phyloP scores from a whole-genome alignment of 2,888 invertebrate genomes.

The Eilema griseolum region DNA sequence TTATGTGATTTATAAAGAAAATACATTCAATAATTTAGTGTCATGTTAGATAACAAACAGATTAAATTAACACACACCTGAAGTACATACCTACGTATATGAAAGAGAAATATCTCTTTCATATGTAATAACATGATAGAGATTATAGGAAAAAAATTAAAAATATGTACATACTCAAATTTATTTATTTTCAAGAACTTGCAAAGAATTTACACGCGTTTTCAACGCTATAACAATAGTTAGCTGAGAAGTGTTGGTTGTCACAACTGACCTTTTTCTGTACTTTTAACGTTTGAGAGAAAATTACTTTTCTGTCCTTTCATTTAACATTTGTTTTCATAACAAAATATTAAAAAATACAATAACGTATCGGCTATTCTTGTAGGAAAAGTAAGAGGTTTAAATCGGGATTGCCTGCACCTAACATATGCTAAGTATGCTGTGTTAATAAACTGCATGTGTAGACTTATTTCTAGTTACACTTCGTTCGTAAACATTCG shows the following conservation, averaged over 20 bases:
- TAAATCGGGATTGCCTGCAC: constrained; percentile 2
- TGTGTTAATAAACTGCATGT: neutral
- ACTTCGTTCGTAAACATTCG: constrained; percentile 5
- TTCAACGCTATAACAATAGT: too few relatives aligned
- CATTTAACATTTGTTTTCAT: neutral
- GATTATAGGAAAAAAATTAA: neutral
- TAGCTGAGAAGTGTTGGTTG: neutral
- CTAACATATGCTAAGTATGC: constrained; percentile 16
- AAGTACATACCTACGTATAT: neutral
- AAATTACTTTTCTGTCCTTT: neutral
- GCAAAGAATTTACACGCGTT: neutral
- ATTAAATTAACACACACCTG: neutral
- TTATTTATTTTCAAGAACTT: neutral
- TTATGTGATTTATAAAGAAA: too few relatives aligned
- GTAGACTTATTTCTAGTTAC: constrained; percentile 8
- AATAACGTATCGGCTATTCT: neutral
- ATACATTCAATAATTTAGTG: neutral
- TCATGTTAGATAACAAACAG: neutral
- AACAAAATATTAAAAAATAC: neutral
- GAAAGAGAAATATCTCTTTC: neutral
- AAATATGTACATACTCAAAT: neutral
- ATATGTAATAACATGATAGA: neutral
- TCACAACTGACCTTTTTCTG: neutral
- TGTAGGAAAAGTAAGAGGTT: neutral
- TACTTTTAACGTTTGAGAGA: neutral